Evolutionary conservation across 2,797 vertebrate species (phyloP).

Genomic region (Molossus alvarezi): DNA sequence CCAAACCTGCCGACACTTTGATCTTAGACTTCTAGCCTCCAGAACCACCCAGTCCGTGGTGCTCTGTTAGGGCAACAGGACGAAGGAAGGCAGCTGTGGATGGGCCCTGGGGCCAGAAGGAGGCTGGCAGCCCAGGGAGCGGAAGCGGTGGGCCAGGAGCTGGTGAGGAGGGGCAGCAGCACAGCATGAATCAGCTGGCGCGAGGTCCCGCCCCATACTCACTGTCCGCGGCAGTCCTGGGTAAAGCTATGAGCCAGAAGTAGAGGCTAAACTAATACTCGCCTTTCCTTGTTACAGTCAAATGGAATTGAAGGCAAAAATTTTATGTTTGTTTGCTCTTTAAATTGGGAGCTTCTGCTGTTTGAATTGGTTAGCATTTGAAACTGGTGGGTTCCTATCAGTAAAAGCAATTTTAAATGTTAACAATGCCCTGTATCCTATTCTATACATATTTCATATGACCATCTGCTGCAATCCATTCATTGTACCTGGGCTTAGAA

Average conservation of each 20-base stretch:
- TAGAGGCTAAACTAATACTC: not conserved
- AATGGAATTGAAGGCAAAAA: not conserved
- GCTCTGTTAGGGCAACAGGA: not conserved
- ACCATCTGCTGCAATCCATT: conserved; percentile 63
- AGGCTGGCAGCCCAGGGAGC: not conserved
- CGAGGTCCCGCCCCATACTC: not conserved
- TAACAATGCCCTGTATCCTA: conserved; percentile 32
- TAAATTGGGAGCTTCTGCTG: not conserved
- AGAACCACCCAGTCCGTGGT: not conserved
- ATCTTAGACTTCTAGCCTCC: not conserved
- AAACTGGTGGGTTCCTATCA: conserved; percentile 42
- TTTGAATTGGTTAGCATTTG: conserved; percentile 65
- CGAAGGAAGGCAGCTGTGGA: not conserved
- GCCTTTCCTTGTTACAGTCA: not conserved
- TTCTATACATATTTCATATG: conserved; percentile 45
- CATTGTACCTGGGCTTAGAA: not conserved
- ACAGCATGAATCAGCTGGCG: not conserved
- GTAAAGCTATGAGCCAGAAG: not conserved
- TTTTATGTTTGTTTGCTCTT: conserved; percentile 20
- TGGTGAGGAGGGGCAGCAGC: not conserved
- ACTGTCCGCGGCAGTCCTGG: not conserved
- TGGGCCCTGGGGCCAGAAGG: not conserved
- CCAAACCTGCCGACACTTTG: not conserved
- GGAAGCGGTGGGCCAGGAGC: not conserved
- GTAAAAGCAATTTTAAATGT: conserved; percentile 62